Evolutionary conservation across 2,113 vertebrate genomes (phyloP).

Genomic region (Romanogobio albipinnatus): DNA sequence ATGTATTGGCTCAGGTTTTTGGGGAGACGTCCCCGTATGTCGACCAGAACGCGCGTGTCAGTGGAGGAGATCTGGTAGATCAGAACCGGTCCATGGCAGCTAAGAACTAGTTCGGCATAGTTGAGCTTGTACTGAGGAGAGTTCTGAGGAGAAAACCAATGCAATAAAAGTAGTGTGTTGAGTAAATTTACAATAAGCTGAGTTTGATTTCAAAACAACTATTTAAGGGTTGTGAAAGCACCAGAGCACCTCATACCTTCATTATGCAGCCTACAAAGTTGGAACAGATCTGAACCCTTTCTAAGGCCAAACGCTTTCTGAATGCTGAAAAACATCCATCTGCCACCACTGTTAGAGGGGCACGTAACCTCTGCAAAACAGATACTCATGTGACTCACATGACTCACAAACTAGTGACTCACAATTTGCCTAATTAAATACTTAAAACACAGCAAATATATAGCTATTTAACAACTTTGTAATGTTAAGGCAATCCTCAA

Average conservation of each 20-base stretch:
- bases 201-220: not conserved
- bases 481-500: no score
- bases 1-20: conserved; percentile 90
- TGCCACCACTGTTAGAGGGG: conserved; percentile 88
- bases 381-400: conserved; percentile 29
- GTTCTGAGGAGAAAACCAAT: conserved; percentile 70
- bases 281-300: conserved; percentile 84
- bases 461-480: no score
- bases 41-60: conserved; percentile 92
- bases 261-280: conserved; percentile 95
- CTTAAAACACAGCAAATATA: no score
- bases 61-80: conserved; percentile 92
- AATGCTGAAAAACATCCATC: conserved; percentile 98
- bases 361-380: conserved; percentile 80
- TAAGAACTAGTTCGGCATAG: conserved; percentile 90
- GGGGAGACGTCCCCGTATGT: conserved; percentile 92
- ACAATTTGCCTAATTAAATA: not conserved
- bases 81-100: conserved; percentile 88
- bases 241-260: conserved; percentile 78
- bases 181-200: not conserved
- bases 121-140: conserved; percentile 90
- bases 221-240: not conserved
- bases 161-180: not conserved
- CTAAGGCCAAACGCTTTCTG: conserved; percentile 84
- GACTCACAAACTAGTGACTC: not conserved